phyloP scores from a whole-genome alignment of 2,113 vertebrate species.

The Rissa tridactyla region DNA sequence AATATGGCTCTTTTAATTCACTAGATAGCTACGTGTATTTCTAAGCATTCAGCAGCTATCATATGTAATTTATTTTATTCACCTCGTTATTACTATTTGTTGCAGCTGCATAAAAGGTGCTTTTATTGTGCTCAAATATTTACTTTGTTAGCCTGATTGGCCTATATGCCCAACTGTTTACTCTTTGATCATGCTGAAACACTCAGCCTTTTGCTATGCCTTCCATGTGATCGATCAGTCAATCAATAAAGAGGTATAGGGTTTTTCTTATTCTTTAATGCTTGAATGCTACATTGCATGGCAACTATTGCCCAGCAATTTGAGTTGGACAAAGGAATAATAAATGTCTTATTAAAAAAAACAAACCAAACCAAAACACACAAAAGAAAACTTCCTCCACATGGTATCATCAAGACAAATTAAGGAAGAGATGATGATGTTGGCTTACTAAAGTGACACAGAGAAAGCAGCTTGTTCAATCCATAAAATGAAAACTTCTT shows the following conservation, averaged over 20 bases:
- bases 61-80: constrained; percentile 6
- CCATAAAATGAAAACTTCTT: neutral
- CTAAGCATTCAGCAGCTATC: neutral
- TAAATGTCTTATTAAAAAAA: neutral
- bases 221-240: neutral
- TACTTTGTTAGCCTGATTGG: neutral
- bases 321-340: neutral
- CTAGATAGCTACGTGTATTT: neutral
- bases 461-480: neutral
- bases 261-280: neutral
- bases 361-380: neutral
- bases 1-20: neutral
- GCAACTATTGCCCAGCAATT: neutral
- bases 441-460: neutral
- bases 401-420: neutral
- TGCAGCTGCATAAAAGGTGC: neutral
- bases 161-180: neutral
- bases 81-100: constrained; percentile 21
- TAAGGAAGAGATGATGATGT: neutral
- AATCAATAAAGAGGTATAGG: neutral
- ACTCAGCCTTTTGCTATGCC: neutral
- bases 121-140: constrained; percentile 44
- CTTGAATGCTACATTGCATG: neutral
- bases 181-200: constrained; percentile 13
- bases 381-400: neutral